Percentiles rank a stretch among this genome's conserved stretches.
phyloP scores from a whole-genome alignment of 2,113 vertebrate species.

The Kobus ellipsiprymnus region DNA sequence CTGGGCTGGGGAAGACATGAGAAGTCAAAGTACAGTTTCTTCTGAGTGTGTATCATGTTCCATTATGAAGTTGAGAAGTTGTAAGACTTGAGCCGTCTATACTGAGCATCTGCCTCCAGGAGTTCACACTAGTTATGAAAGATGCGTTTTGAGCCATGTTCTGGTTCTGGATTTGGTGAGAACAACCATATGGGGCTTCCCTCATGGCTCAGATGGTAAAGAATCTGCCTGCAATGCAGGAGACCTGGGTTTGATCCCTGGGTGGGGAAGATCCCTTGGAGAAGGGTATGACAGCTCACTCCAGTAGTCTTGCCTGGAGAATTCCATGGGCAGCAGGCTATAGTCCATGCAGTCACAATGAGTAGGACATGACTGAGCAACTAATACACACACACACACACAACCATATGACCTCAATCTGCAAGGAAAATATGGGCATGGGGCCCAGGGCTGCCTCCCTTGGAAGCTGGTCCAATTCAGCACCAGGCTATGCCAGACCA shows the following conservation, averaged over 20 bases:
- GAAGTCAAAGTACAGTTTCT: neutral
- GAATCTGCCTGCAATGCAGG: neutral
- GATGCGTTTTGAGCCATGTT: neutral
- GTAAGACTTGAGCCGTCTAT: rapidly evolving
- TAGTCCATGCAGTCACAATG: neutral
- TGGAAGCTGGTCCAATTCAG: neutral
- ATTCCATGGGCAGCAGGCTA: neutral
- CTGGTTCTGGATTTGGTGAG: neutral
- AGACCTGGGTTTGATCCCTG: neutral
- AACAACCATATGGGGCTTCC: neutral
- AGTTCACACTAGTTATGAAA: neutral
- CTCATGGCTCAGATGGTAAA: neutral
- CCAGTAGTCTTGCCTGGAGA: neutral
- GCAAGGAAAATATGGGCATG: neutral
- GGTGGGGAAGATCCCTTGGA: neutral
- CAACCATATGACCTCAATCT: neutral
- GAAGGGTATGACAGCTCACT: neutral
- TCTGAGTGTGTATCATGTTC: neutral
- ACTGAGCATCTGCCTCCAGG: neutral
- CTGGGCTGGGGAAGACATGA: neutral
- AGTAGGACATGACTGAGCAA: neutral
- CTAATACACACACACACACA: neutral
- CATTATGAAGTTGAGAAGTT: neutral
- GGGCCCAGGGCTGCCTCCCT: neutral
- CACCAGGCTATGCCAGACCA: neutral